A percentile compares a stretch with the other conserved stretches of the same genome.
Conservation (phyloP, 1,140 invertebrate genomes). For the Bombus impatiens region DNA sequence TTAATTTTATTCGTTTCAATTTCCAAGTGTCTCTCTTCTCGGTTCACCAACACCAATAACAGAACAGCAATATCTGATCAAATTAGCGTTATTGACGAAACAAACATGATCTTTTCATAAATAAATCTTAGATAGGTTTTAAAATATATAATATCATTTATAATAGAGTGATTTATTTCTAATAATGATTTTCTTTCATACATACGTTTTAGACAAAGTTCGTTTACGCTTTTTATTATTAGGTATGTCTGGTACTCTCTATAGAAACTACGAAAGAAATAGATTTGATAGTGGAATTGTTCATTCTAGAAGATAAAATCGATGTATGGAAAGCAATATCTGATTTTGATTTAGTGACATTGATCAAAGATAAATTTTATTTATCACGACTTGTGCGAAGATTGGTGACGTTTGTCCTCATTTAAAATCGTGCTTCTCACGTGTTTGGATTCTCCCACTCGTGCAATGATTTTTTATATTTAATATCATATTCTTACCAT, state of each 20-base stretch:
- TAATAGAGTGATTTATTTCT: too few species aligned
- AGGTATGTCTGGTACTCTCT: too few species aligned
- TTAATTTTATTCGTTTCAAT: neutral
- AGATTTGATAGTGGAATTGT: neutral
- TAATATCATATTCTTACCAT: too few species aligned
- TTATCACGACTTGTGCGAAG: conserved; percentile 22
- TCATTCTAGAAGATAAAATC: neutral
- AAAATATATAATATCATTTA: neutral
- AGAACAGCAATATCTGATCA: neutral
- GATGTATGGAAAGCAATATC: neutral
- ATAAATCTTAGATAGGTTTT: neutral
- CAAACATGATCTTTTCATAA: neutral
- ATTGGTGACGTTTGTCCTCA: conserved; percentile 10
- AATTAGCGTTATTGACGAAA: neutral
- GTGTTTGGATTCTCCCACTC: neutral
- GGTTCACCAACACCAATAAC: neutral
- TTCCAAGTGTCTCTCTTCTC: neutral
- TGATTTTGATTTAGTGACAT: conserved; percentile 11
- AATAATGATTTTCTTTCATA: too few species aligned
- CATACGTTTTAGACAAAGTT: too few species aligned
- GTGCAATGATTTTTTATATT: neutral
- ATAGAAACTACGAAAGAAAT: neutral
- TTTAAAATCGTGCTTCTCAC: conserved; percentile 32
- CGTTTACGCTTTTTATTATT: too few species aligned
- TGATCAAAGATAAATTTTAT: conserved; percentile 35